These are phyloP conservation scores for Mycetomoellerius zeteki DNA, from an alignment of 1,140 invertebrate genomes.

Conservation along the genomic window DNA sequence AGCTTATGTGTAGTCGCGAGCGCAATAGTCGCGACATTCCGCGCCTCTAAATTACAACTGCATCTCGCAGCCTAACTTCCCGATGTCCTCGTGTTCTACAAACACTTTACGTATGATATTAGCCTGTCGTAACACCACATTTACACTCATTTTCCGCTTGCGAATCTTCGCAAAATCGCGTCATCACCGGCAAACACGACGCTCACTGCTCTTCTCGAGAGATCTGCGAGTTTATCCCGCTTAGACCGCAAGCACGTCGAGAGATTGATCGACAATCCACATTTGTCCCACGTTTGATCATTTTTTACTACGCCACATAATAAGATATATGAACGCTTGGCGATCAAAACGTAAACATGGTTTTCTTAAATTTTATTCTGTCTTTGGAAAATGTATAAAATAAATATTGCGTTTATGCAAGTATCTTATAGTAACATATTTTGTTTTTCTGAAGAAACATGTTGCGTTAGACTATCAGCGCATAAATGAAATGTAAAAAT, in stretches of 20 bases:
- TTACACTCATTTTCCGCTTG: constrained; percentile 27
- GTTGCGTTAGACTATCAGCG: not conserved
- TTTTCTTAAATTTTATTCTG: constrained; percentile 15
- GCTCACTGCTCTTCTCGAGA: not conserved
- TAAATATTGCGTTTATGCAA: not conserved
- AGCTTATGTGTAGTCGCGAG: constrained; percentile 22
- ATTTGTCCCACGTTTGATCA: constrained; percentile 18
- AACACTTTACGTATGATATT: constrained; percentile 35
- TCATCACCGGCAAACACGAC: not conserved
- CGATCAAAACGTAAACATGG: not conserved
- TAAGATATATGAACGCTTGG: constrained; percentile 2
- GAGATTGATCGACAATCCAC: constrained; percentile 17
- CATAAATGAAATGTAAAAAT: not conserved
- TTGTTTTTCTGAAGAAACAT: not conserved
- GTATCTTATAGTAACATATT: not conserved
- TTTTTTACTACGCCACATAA: constrained; percentile 3
- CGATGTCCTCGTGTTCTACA: not conserved
- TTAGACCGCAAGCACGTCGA: constrained; percentile 40
- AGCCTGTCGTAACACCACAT: not conserved
- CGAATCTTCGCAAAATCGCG: constrained; percentile 16
- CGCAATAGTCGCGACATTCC: constrained; percentile 39
- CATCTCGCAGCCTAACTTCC: not conserved
- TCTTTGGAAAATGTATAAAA: not conserved
- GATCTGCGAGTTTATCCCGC: constrained; percentile 22
- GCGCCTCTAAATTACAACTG: constrained; percentile 23